A percentile compares a stretch with the other conserved stretches of the same genome.
Conservation (phyloP, 2,113 vertebrate genomes). For the Rallus limicola region DNA sequence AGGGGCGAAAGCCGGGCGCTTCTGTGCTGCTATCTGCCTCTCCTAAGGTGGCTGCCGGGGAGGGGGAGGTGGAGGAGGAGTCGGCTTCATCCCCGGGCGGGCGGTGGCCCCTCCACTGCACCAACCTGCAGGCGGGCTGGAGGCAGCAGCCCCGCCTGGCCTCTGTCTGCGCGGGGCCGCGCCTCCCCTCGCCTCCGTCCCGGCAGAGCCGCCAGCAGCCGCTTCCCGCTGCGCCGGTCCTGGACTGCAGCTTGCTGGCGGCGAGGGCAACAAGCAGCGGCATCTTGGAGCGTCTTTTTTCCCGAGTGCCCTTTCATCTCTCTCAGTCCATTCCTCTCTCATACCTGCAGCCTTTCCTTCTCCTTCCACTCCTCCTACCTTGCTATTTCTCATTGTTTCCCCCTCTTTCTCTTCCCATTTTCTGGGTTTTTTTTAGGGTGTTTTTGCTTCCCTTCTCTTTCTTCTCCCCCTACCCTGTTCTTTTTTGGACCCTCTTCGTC, state of each 20-base stretch:
- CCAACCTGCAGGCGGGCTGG: conserved; percentile 69
- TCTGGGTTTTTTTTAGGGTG: too few relatives aligned
- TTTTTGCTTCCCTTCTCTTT: not conserved
- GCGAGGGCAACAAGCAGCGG: conserved; percentile 17
- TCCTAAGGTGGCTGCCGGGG: not conserved
- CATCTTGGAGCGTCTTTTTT: not conserved
- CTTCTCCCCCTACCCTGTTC: not conserved
- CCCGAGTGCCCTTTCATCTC: not conserved
- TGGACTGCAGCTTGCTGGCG: not conserved
- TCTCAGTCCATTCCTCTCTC: not conserved
- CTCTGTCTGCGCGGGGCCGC: conserved; percentile 26
- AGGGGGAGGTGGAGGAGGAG: conserved; percentile 11
- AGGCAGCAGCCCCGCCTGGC: conserved; percentile 6
- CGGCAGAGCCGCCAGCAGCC: not conserved
- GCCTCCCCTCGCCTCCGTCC: not conserved
- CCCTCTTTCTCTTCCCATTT: not conserved
- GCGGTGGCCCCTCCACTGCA: conserved; percentile 69
- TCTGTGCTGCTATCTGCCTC: not conserved
- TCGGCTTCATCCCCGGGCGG: not conserved
- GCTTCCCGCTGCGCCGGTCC: not conserved
- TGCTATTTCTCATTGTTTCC: not conserved
- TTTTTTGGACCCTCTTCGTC: not conserved
- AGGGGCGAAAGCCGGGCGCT: not conserved
- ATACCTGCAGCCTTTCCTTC: not conserved
- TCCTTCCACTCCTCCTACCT: not conserved